Conservation (phyloP, 1,140 invertebrate genomes). For the Temnothorax curvispinosus region DNA sequence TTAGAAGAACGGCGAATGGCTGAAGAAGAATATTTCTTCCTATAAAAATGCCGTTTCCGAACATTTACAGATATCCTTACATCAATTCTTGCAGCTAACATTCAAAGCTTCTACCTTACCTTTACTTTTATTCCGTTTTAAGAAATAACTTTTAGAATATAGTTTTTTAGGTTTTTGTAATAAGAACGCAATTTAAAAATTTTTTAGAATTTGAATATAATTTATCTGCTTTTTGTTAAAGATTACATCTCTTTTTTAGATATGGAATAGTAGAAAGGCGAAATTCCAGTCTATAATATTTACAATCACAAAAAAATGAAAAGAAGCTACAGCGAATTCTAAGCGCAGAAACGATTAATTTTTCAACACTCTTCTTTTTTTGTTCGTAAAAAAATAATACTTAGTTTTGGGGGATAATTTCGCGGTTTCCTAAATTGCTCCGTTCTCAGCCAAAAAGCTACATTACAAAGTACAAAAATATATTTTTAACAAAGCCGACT, state of each 20-base stretch:
- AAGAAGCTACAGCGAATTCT: not conserved
- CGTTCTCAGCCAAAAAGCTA: not conserved
- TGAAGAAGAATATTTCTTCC: not conserved
- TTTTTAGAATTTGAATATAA: not conserved
- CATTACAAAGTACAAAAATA: constrained; percentile 45
- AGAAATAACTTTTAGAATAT: not conserved
- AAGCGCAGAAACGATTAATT: not conserved
- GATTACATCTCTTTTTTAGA: not conserved
- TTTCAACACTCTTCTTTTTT: not conserved
- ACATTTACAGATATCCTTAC: not conserved
- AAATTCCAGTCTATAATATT: not conserved
- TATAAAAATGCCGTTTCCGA: constrained; percentile 22
- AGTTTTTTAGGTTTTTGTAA: not conserved
- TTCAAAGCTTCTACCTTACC: not conserved
- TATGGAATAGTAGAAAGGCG: not conserved
- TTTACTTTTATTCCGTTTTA: not conserved
- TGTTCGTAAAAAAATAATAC: constrained; percentile 47
- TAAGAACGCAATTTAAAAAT: not conserved
- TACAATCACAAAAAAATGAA: not conserved
- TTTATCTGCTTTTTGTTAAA: constrained; percentile 7
- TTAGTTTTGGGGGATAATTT: constrained; percentile 24
- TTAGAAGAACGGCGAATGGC: not conserved
- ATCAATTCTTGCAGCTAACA: not conserved
- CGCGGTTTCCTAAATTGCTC: not conserved
- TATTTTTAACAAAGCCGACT: constrained; percentile 34